Percentiles rank a stretch among this genome's conserved stretches.
Conservation (phyloP, 1,140 invertebrate species). For the Carcinoscorpius rotundicauda region DNA sequence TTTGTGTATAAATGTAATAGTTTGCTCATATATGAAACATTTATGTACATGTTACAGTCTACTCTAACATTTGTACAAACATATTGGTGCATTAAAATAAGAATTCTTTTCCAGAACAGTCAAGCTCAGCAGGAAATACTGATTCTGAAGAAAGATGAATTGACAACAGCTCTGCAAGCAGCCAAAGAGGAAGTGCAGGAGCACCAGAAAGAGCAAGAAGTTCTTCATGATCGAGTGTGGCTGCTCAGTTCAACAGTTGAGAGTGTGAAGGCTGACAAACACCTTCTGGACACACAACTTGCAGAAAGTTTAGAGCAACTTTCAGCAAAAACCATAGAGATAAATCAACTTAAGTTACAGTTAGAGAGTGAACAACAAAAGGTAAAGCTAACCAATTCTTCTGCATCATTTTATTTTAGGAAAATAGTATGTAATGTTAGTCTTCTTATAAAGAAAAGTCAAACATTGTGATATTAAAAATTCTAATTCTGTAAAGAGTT, state of each 20-base stretch:
- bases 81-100: no score
- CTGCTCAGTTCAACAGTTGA: slow-evolving; percentile 56
- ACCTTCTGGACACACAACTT: slow-evolving; percentile 55
- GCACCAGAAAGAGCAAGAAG: slow-evolving; percentile 41
- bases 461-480: no score
- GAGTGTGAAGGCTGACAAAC: slow-evolving; percentile 52
- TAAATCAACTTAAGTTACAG: slow-evolving; percentile 56
- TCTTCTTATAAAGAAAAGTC: no score
- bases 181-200: slow-evolving; percentile 32
- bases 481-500: no score
- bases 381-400: slow-evolving; percentile 20
- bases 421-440: no score
- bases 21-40: no score
- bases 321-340: slow-evolving; percentile 53
- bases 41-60: no score
- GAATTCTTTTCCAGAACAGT: slow-evolving; percentile 42
- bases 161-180: slow-evolving; percentile 48
- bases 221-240: slow-evolving; percentile 29
- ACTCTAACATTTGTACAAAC: no score
- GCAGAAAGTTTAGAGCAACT: slow-evolving; percentile 51
- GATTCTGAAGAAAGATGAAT: slow-evolving; percentile 63
- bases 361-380: slow-evolving; percentile 62
- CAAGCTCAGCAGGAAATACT: slow-evolving; percentile 63
- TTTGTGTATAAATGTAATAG: no score
- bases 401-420: no score